Evolutionary conservation across 2,113 vertebrate genomes (phyloP).

Genomic region (Psilopsiagon aymara): DNA sequence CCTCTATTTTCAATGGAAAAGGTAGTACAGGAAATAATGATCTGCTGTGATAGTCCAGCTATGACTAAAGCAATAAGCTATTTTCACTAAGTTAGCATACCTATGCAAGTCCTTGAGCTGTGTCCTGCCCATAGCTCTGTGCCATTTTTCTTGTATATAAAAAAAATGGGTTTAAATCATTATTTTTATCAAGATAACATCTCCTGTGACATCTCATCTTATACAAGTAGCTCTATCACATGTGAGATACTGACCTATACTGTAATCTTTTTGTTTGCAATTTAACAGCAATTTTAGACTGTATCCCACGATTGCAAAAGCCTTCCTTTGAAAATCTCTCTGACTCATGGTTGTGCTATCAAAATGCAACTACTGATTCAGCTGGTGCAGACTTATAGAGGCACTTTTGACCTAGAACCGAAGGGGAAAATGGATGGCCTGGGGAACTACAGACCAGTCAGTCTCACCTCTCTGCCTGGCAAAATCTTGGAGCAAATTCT

Average conservation of each 20-base stretch:
- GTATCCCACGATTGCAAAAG: neutral
- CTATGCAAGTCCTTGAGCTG: neutral
- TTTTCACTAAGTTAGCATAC: neutral
- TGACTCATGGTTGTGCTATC: neutral
- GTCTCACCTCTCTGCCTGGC: too few relatives aligned
- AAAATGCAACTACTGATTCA: slow-evolving; percentile 4
- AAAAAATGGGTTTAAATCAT: neutral
- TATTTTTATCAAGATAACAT: neutral
- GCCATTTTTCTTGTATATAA: neutral
- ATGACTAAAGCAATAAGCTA: neutral
- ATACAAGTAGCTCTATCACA: neutral
- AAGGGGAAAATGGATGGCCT: too few relatives aligned
- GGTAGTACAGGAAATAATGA: neutral
- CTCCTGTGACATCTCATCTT: slow-evolving; percentile 24
- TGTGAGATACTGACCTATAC: slow-evolving; percentile 2
- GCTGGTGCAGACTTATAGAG: neutral
- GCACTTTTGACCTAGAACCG: slow-evolving; percentile 18
- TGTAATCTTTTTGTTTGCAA: neutral
- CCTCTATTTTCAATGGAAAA: neutral
- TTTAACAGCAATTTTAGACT: slow-evolving; percentile 32
- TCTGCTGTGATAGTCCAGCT: neutral
- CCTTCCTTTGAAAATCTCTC: neutral
- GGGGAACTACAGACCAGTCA: too few relatives aligned
- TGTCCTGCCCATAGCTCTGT: neutral
- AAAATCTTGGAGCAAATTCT: too few relatives aligned